phyloP scores from a whole-genome alignment of 2,113 vertebrate genomes.

The Sceloporus undulatus region DNA sequence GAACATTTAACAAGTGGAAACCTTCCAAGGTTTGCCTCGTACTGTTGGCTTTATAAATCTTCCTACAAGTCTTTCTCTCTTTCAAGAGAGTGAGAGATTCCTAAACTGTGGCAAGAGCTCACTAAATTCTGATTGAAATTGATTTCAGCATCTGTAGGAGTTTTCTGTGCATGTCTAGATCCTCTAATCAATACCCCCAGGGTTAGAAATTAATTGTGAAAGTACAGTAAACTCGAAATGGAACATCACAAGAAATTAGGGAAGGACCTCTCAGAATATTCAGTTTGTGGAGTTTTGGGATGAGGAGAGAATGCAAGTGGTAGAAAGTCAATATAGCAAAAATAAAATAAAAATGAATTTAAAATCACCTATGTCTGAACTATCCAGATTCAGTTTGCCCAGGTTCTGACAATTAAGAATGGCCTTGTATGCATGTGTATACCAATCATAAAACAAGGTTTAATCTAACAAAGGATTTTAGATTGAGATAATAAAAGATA shows the following conservation, averaged over 20 bases:
- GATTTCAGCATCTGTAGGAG: slow-evolving; percentile 75
- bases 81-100: slow-evolving; percentile 64
- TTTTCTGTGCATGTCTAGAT: slow-evolving; percentile 65
- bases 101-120: slow-evolving; percentile 73
- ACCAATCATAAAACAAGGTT: background rate
- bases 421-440: background rate
- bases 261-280: slow-evolving; percentile 48
- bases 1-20: slow-evolving; percentile 85
- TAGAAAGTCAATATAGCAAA: slow-evolving; percentile 31
- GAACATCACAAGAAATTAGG: slow-evolving; percentile 73
- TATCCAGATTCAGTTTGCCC: background rate
- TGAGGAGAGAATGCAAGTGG: slow-evolving; percentile 24
- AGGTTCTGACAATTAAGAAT: background rate
- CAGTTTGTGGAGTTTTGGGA: slow-evolving; percentile 43
- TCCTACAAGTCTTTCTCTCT: slow-evolving; percentile 70
- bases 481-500: slow-evolving; percentile 14
- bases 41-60: slow-evolving; percentile 78
- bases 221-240: slow-evolving; percentile 84
- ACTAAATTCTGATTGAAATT: slow-evolving; percentile 73
- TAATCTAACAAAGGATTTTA: background rate
- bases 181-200: slow-evolving; percentile 66
- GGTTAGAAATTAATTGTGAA: slow-evolving; percentile 72
- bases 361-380: background rate
- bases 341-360: background rate
- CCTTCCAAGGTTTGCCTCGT: slow-evolving; percentile 89